Base-by-base conservation (phyloP, 2,888 invertebrate species). In the Hylaea fasciaria region DNA sequence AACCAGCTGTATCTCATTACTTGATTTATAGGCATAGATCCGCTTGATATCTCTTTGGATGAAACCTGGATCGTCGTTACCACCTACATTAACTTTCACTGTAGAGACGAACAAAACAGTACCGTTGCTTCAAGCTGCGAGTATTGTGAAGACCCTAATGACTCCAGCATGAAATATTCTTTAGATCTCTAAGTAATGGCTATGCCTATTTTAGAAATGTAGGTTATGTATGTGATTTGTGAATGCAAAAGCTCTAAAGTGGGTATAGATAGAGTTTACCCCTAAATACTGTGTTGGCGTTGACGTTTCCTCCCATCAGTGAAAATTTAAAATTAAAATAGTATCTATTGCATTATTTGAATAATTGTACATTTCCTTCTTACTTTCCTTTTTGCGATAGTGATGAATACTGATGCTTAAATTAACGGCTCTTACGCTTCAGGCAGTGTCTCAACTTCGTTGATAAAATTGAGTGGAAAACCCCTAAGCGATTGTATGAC, bases 31-130 rank as follows among this genome's bases (percentile, higher is more conserved):
- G 53, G 43, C 32, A 35, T 54, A 60, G 46, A 46, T 32, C 17
- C 50, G 50, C 55, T 60, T 50, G 50, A 55, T 55, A 55, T 50
- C 49, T 60, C 37, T 28, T 55, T 44, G 55, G 60, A 60, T 60
- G 60, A 55, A 55, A 55, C 60, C 60, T 60, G 60, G 60, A 60
- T 55, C 55, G 60, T 60, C 60, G 55, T 60, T 60, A 60, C 60
- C 50, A 60, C 60, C 60, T 60, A 60, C 60, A 60, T 60, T 60
- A 55, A 60, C 60, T 60, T 60, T 60, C 60, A 60, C 60, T 60
- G 46, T 29, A 55, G 55, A 50, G 45, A 55, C 60, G 54, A 60
- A 60, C 60, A 60, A 60, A 60, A 60, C 60, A 55, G 60, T 60
- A 60, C 60, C 60, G 60, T 60, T 60, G 60, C 54, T 60, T 55